Base-by-base conservation (phyloP, 2,888 invertebrate species). In the Habroteleia sp. region DNA sequence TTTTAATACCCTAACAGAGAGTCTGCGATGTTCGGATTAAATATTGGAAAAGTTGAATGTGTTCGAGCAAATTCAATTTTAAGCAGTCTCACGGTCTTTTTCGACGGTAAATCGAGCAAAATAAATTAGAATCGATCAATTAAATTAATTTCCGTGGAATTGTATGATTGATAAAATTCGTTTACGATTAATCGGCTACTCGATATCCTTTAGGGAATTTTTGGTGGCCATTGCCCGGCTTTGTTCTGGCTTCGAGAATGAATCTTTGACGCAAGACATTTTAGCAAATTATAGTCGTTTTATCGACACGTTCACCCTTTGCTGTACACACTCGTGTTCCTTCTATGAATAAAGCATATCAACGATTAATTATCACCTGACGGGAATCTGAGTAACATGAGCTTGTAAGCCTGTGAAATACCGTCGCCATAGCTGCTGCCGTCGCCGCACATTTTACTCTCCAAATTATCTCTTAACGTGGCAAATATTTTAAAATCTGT, bases 291-390 rank as follows among this genome's bases (percentile, higher is more conserved):
- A 46, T 62, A 46, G 39, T 54, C 48, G 17, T 33, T 54, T 62
- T 54, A 71, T 71, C 56, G 62, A 62, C 56, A 63, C 20, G 17
- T 39, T 71, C 25, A 29, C 10, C 20, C 39, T 42, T 42, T 42
- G 11, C 33, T 35, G 11, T 33, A 31, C 50, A 27, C 23, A 39
- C 54, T 44, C 13, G 46, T 35, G 54, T 16, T 25, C 20, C 48
- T 42, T 29, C 44, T 29, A 31, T 37, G 60, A 60, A 71, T 52
- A 54, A 60, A 62, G 56, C 44, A 52, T 62, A 62, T 42, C 56
- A 52, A 52, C 69, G 54, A 71, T 71, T 71, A 71, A 60, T 71
- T 71, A 60, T 71, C 69, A 52, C 31, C 44, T 39, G 48, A 29
- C 41, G 44, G 31, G 16, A 41, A 48, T 39, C 48, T 58, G 31